phyloP scores from a whole-genome alignment of 2,113 vertebrate species.

The Lagopus muta region DNA sequence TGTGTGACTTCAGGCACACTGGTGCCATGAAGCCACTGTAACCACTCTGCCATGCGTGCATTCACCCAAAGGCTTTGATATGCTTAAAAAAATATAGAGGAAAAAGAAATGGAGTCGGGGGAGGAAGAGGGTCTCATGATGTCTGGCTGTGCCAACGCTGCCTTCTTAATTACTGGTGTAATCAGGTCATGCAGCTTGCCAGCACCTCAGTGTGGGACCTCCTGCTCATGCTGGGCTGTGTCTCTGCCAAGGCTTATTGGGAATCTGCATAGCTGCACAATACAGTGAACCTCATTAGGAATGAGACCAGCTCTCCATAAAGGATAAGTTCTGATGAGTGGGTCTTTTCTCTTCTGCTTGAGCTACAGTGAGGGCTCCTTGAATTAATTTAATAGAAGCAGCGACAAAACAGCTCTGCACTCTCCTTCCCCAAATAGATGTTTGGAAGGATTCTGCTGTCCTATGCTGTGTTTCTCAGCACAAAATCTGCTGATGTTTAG shows the following conservation, averaged over 20 bases:
- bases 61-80: background rate
- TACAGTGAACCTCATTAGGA: slow-evolving; percentile 30
- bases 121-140: background rate
- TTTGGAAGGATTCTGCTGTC: slow-evolving; percentile 19
- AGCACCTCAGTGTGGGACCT: slow-evolving; percentile 6
- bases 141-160: background rate
- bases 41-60: background rate
- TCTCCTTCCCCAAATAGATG: background rate
- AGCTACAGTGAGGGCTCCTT: slow-evolving; percentile 18
- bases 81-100: background rate
- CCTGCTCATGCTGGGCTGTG: background rate
- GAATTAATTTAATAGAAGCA: slow-evolving; percentile 44
- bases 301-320: slow-evolving; percentile 2
- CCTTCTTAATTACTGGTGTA: slow-evolving; percentile 29
- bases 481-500: slow-evolving; percentile 18
- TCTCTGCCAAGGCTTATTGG: background rate
- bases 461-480: slow-evolving; percentile 16
- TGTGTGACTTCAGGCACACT: background rate
- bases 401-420: background rate
- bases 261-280: background rate
- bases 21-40: background rate
- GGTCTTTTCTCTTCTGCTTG: slow-evolving; percentile 29
- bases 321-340: slow-evolving; percentile 46
- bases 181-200: background rate
- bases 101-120: background rate